Evolutionary conservation across 2,797 vertebrate genomes (phyloP).

Genomic region (Pseudotriccus pelzelni): DNA sequence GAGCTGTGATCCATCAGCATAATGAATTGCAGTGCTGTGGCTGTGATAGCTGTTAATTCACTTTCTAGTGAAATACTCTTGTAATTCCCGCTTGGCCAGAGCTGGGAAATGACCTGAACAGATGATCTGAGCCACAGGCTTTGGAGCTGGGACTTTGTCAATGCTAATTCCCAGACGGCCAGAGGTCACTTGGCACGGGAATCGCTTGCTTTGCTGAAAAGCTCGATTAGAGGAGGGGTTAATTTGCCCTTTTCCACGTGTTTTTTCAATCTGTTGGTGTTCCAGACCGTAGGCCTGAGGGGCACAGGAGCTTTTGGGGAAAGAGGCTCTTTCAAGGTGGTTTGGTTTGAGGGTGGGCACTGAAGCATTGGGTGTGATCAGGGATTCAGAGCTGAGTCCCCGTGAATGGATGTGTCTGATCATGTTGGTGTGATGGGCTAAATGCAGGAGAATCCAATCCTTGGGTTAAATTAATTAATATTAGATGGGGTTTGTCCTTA

Average conservation of each 20-base stretch:
- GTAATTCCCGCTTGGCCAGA: neutral
- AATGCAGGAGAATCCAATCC: neutral
- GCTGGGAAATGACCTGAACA: conserved; percentile 11
- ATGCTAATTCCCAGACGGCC: neutral
- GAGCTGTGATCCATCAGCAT: neutral
- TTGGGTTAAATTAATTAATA: neutral
- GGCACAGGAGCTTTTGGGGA: neutral
- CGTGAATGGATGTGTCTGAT: neutral
- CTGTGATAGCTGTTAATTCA: neutral
- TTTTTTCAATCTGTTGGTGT: neutral
- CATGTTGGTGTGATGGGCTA: neutral
- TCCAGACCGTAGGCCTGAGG: fast-evolving
- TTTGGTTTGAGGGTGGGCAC: neutral
- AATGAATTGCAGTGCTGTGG: neutral
- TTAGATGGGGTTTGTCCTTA: fast-evolving
- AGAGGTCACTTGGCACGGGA: neutral
- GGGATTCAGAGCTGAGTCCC: neutral
- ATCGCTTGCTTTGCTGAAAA: conserved; percentile 24
- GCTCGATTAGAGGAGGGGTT: neutral
- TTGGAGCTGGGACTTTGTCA: neutral
- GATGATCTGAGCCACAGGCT: neutral
- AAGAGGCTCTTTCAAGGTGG: neutral
- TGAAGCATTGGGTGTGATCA: neutral
- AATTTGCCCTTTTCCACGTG: neutral
- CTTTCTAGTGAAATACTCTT: neutral